phyloP scores from a whole-genome alignment of 2,888 invertebrate genomes.

The Girardia tigrina region DNA sequence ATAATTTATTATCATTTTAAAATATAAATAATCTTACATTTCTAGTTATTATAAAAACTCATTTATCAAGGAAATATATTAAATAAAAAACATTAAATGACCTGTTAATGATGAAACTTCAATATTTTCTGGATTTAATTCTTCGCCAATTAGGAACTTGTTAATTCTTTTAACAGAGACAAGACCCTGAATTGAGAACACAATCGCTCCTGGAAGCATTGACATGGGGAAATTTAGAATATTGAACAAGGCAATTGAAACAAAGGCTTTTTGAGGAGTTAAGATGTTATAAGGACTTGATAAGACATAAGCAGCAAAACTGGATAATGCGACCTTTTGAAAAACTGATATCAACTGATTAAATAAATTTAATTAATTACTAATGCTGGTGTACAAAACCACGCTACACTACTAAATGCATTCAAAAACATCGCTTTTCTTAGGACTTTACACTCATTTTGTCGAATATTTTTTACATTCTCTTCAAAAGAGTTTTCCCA shows the following conservation, averaged over 20 bases:
- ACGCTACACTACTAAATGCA: slow-evolving; percentile 69
- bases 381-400: slow-evolving; percentile 54
- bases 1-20: too few species aligned
- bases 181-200: slow-evolving; percentile 46
- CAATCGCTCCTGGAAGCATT: slow-evolving; percentile 35
- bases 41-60: too few species aligned
- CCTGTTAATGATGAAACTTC: slow-evolving; percentile 24
- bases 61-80: too few species aligned
- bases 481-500: slow-evolving; percentile 34
- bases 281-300: slow-evolving; percentile 38
- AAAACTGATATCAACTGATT: not conserved
- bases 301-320: slow-evolving; percentile 39
- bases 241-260: slow-evolving; percentile 41
- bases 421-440: slow-evolving; percentile 66
- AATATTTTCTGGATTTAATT: slow-evolving; percentile 35
- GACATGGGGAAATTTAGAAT: slow-evolving; percentile 39
- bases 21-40: too few species aligned
- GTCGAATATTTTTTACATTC: slow-evolving; percentile 58
- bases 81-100: too few species aligned
- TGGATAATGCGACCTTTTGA: slow-evolving; percentile 33
- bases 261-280: slow-evolving; percentile 41
- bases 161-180: slow-evolving; percentile 32
- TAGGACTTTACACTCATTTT: slow-evolving; percentile 71
- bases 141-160: slow-evolving; percentile 34
- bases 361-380: slow-evolving; percentile 37